Percentiles rank a stretch among this genome's conserved stretches.
Conservation (phyloP, 2,888 invertebrate species). For the Phyllotreta cruciferae region DNA sequence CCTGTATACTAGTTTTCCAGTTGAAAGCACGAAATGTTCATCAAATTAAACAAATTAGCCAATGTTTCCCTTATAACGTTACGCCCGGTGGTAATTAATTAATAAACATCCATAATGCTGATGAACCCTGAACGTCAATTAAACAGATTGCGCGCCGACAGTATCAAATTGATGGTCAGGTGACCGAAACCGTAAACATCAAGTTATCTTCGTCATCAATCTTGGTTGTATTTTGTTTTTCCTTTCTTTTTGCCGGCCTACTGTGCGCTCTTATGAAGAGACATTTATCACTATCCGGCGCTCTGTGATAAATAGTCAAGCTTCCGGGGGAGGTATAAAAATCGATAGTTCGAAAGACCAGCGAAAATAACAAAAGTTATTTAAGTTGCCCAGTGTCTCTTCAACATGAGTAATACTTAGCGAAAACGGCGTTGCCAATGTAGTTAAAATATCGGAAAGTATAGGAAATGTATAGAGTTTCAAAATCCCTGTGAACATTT, state of each 20-base stretch:
- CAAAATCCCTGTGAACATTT: no score
- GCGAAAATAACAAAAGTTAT: slow-evolving; percentile 3
- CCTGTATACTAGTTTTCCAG: no score
- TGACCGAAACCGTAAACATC: slow-evolving; percentile 29
- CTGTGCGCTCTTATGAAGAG: slow-evolving; percentile 22
- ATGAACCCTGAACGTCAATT: slow-evolving; percentile 17
- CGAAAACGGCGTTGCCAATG: no score
- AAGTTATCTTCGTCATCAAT: slow-evolving; percentile 36
- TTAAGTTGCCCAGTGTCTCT: not conserved
- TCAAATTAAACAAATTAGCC: no score
- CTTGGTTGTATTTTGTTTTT: slow-evolving; percentile 35
- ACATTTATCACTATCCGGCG: slow-evolving; percentile 28
- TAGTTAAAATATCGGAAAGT: no score
- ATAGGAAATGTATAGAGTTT: no score
- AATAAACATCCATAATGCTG: not conserved
- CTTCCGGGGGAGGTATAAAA: not conserved
- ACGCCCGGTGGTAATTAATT: slow-evolving; percentile 4
- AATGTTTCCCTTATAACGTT: no score
- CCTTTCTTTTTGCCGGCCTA: slow-evolving; percentile 2
- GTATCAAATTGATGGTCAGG: slow-evolving; percentile 23
- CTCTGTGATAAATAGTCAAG: slow-evolving; percentile 26
- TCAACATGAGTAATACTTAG: no score
- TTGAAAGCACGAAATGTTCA: no score
- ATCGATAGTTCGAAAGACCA: not conserved
- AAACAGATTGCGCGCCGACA: slow-evolving; percentile 19